Base-by-base conservation (phyloP, 2,797 vertebrate species). In the Arrhamphus sclerolepis region DNA sequence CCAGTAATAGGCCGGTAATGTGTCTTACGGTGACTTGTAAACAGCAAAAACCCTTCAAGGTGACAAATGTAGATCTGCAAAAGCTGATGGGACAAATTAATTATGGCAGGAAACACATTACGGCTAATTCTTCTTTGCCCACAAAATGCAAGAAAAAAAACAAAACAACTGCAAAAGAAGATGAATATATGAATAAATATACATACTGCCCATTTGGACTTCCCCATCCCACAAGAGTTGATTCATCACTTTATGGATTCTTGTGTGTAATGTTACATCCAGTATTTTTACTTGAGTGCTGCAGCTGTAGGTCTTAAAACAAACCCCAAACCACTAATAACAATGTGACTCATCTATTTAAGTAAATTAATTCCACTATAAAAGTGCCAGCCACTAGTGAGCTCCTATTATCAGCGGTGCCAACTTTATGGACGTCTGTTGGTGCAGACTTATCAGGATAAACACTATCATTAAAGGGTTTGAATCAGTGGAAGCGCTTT, bases 221-320 rank as follows among this genome's bases (percentile, higher is more conserved):
- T 34, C 17, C 39, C 17, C 24, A 43, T 0, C 58, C 17, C 46
- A 50, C 47, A 19, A 67, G 58, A 48, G 31, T 0, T 75, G 66
- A 80, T 41, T 81, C 78, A 72, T 73, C 29, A 3, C 29, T 29
- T 34, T 77, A 75, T 77, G 2, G 71, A 81, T 80, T 84, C 77
- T 73, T 56, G 64, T 60, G 44, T 57, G 70, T 64, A 82, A 77
- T 65, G 53, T 71, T 53, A 70, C 34, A 41, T 46, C 7, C 67
- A 63, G 48, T 67, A 51, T 69, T 70, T 77, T 51, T 68, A 22
- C 38, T 40, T 46, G 6, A 46, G 26, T 65, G 63, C 49, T 60
- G 56, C 70, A 66, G 56, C 40, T 20, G 7, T 0, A 56, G 47
- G 44, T 59, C 53, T 58, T 9, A 68, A 77, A 67, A 63, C 49